Conservation (phyloP, 2,888 invertebrate species). For the Athalia circularis region DNA sequence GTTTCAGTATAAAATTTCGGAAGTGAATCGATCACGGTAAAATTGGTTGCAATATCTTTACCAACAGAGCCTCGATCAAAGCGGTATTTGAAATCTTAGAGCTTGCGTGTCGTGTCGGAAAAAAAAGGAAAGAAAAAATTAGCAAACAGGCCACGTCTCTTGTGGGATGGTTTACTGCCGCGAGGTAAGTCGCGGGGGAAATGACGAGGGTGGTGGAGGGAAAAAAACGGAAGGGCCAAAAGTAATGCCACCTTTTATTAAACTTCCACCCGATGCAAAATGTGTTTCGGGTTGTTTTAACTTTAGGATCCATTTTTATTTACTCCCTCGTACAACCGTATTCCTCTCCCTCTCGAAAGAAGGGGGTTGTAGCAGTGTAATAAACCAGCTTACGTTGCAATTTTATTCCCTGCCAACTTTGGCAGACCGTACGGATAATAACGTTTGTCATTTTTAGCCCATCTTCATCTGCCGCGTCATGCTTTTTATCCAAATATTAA, state of each 20-base stretch:
- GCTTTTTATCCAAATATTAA: neutral
- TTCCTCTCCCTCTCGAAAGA: neutral
- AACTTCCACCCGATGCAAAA: constrained; percentile 56
- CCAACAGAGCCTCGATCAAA: constrained; percentile 48
- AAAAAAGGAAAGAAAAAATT: neutral
- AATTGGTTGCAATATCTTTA: constrained; percentile 46
- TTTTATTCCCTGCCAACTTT: constrained; percentile 17
- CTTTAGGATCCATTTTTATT: constrained; percentile 51
- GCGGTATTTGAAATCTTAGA: constrained; percentile 30
- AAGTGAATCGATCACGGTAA: constrained; percentile 15
- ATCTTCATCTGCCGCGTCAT: constrained; percentile 2
- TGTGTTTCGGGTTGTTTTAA: constrained; percentile 55
- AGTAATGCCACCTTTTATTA: constrained; percentile 58
- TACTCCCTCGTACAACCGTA: constrained; percentile 8
- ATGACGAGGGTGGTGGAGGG: neutral
- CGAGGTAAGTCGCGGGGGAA: constrained; percentile 44
- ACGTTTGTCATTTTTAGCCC: constrained; percentile 23
- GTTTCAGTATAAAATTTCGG: neutral
- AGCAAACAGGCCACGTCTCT: constrained; percentile 49
- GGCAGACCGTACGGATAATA: neutral
- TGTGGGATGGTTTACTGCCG: constrained; percentile 56
- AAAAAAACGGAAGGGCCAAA: constrained; percentile 46
- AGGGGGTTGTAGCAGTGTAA: constrained; percentile 35
- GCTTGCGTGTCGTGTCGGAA: constrained; percentile 44
- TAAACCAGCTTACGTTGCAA: constrained; percentile 40